These are phyloP conservation scores for Baccha elongata DNA, from an alignment of 2,888 invertebrate genomes.

Conservation along the genomic window DNA sequence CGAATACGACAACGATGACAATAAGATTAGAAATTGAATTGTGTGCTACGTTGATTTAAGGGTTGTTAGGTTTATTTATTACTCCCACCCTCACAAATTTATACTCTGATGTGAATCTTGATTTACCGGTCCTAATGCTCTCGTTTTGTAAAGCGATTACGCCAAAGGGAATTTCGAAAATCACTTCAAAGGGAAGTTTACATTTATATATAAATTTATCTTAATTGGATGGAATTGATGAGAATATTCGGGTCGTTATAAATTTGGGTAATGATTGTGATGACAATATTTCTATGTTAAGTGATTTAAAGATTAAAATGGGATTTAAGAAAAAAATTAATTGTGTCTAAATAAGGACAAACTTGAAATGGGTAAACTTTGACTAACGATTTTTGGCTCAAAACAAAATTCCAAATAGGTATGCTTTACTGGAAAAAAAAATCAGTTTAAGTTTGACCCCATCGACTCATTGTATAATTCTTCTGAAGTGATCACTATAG, in stretches of 20 bases:
- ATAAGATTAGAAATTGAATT: conserved; percentile 45
- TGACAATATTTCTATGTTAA: conserved; percentile 42
- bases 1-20: background rate
- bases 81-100: conserved; percentile 26
- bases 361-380: too few relatives aligned
- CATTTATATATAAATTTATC: conserved; percentile 58
- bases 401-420: too few relatives aligned
- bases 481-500: too few relatives aligned
- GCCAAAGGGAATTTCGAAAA: conserved; percentile 60
- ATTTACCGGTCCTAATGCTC: conserved; percentile 60
- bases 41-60: conserved; percentile 62
- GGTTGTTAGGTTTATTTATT: conserved; percentile 72
- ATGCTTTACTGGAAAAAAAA: too few relatives aligned
- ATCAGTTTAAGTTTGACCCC: too few relatives aligned
- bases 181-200: conserved; percentile 71
- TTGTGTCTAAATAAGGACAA: too few relatives aligned
- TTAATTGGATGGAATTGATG: conserved; percentile 71
- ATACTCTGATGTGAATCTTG: conserved; percentile 32
- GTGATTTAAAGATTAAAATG: conserved; percentile 30
- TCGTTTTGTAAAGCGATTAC: conserved; percentile 71
- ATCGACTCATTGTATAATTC: too few relatives aligned
- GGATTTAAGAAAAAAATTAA: background rate
- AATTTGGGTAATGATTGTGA: conserved; percentile 28
- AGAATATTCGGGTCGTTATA: conserved; percentile 30
- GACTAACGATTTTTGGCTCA: too few relatives aligned